Evolutionary conservation across 2,888 invertebrate genomes (phyloP), one percentile per base, ranked within the genome.

Genomic region (Hirtodrosophila histrioides): DNA sequence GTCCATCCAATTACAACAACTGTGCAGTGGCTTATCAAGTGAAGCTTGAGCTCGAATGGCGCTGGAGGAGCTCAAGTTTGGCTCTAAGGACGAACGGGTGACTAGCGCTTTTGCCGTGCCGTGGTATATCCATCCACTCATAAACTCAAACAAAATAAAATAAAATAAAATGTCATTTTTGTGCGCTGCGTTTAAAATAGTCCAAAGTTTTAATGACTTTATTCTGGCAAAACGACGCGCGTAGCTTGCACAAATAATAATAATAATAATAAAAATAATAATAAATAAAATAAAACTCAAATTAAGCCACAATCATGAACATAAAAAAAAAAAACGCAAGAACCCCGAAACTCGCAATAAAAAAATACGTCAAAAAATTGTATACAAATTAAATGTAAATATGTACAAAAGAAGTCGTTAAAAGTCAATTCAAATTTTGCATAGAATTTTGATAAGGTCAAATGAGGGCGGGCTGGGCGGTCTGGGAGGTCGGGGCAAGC

Each of bases 331-430:
- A 49, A 43, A 43, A 17, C 41, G 41, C 39, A 64, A 50, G 9
- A 24, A 35, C 37, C 40, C 17, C 23, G 44, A 49, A 43, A 60
- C 29, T 46, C 37, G 55, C 58, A 64, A 64, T 57, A 57, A 55
- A 69, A 61, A 40, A 69, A 70, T 67, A 67, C 58, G 58, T 40
- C 56, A 65, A 53, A 75, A 17, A 78, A 87, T 85, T 69, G 75
- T 75, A 75, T 84, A 86, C 87, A 86, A 82, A 82, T 84, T 86
- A 86, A 82, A 84, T 86, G 81, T 71, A 84, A 84, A 84, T 84
- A 67, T 62, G 55, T 58, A 73, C 66, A 67, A 63, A 70, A 72
- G 61, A 69, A 82, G 83, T 86, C 88, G 88, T 84, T 87, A 87
- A 84, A 84, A 88, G 88, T 77, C 83, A 84, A 84, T 88, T 86